These are phyloP conservation scores for Ascidia mentula DNA, from an alignment of 23 tunicate species.

Conservation along the genomic window DNA sequence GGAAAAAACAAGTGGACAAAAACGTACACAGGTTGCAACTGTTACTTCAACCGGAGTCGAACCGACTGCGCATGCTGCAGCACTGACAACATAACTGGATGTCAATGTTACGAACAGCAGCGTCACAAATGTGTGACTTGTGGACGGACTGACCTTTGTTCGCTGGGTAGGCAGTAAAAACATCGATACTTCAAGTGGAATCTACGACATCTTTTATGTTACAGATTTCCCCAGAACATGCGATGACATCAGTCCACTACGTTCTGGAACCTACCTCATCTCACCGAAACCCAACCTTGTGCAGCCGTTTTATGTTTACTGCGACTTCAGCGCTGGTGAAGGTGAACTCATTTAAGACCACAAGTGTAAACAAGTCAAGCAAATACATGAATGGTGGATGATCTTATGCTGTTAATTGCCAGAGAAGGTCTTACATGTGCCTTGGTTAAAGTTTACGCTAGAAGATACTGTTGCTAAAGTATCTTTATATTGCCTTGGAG, in stretches of 20 bases:
- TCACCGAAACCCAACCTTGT: slow-evolving; percentile 4
- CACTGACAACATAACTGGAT: neutral
- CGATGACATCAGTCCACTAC: neutral
- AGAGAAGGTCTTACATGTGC: too few relatives aligned
- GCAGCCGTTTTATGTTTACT: neutral
- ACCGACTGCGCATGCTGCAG: neutral
- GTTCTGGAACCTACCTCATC: slow-evolving; percentile 16
- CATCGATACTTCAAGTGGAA: neutral
- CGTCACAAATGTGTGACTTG: neutral
- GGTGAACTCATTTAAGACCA: too few relatives aligned
- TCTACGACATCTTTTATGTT: neutral
- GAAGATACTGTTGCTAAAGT: too few relatives aligned
- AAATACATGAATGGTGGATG: too few relatives aligned
- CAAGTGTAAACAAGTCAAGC: too few relatives aligned
- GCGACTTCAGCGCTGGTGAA: neutral
- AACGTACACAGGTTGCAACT: neutral
- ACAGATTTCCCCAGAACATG: neutral
- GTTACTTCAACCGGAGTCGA: neutral
- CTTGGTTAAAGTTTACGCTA: too few relatives aligned
- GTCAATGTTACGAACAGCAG: neutral
- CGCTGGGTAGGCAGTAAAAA: neutral
- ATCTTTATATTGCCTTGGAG: too few relatives aligned
- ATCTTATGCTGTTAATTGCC: too few relatives aligned
- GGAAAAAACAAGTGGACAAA: neutral
- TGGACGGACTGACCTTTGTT: too few relatives aligned